These are phyloP conservation scores for Smutsia gigantea DNA, from an alignment of 2,797 vertebrate genomes.

Conservation along the genomic window DNA sequence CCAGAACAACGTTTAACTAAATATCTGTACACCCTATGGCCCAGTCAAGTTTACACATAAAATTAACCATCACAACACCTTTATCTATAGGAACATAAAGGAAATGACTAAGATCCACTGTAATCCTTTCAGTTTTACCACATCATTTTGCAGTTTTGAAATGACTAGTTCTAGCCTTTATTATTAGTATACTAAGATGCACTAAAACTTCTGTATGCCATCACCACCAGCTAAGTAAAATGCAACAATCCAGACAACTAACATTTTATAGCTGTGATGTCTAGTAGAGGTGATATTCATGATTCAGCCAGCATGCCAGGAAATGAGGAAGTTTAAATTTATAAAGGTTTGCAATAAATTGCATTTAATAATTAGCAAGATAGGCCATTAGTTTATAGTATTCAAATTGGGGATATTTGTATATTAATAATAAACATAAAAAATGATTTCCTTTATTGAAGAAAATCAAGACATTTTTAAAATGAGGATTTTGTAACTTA, in stretches of 20 bases:
- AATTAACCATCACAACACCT: neutral
- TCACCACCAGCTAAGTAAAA: conserved; percentile 12
- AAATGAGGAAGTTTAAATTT: conserved; percentile 29
- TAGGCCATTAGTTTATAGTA: neutral
- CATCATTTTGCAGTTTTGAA: conserved; percentile 1
- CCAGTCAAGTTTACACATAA: neutral
- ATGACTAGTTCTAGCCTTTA: neutral
- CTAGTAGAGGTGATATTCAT: conserved; percentile 31
- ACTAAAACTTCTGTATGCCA: neutral
- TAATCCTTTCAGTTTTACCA: neutral
- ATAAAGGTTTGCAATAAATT: neutral
- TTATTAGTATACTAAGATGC: neutral
- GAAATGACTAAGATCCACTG: neutral
- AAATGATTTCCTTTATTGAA: neutral
- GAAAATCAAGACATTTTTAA: neutral
- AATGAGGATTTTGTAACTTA: conserved; percentile 4
- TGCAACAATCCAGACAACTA: neutral
- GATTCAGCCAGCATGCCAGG: conserved; percentile 13
- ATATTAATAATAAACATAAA: neutral
- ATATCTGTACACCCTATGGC: neutral
- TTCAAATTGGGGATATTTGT: neutral
- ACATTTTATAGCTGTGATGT: conserved; percentile 36
- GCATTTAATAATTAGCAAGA: neutral
- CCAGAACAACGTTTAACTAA: neutral
- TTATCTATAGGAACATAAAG: neutral